Conservation (phyloP, 1,140 invertebrate genomes). For the Pseudomyrmex cubaensis region DNA sequence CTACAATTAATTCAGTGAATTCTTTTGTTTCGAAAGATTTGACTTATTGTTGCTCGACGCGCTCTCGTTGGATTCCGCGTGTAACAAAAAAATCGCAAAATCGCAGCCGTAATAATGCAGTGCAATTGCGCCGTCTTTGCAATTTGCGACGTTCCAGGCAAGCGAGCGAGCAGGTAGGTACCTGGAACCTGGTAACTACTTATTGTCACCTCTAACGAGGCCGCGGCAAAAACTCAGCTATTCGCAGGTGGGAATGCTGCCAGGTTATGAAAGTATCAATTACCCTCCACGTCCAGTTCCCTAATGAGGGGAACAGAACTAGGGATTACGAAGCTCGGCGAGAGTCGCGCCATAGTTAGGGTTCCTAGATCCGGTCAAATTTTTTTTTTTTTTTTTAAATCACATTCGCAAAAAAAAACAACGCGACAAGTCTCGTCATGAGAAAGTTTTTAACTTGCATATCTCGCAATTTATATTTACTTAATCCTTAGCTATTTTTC, state of each 20-base stretch:
- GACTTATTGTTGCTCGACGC: conserved; percentile 11
- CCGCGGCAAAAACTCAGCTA: conserved; percentile 78
- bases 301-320: conserved; percentile 80
- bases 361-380: conserved; percentile 62
- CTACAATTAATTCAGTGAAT: neutral
- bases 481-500: neutral
- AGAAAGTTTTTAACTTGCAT: neutral
- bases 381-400: conserved; percentile 56
- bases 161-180: conserved; percentile 69
- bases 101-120: conserved; percentile 51
- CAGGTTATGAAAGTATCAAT: conserved; percentile 84
- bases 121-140: conserved; percentile 38
- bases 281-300: conserved; percentile 81
- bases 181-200: conserved; percentile 82
- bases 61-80: conserved; percentile 23
- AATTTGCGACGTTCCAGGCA: conserved; percentile 57
- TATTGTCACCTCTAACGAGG: conserved; percentile 84
- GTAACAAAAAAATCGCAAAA: conserved; percentile 43
- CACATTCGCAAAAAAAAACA: neutral
- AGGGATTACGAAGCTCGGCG: conserved; percentile 65
- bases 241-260: conserved; percentile 82
- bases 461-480: neutral
- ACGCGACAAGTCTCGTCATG: conserved; percentile 5
- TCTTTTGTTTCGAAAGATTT: neutral
- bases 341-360: conserved; percentile 52